A percentile compares a stretch with the other conserved stretches of the same genome.
Conservation (phyloP, 2,113 vertebrate species). For the Ptilonorhynchus violaceus region DNA sequence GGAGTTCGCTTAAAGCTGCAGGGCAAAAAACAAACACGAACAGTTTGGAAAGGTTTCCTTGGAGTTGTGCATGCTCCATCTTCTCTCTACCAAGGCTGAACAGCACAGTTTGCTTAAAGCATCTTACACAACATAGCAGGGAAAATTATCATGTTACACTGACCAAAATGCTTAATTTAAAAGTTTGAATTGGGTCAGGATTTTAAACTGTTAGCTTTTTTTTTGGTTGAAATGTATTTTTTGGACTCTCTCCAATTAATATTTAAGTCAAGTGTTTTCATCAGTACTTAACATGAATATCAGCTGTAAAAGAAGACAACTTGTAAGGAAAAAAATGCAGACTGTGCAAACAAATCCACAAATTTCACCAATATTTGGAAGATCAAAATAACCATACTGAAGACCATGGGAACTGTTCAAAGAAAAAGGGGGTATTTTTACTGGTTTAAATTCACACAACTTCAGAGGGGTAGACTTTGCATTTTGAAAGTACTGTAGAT, state of each 20-base stretch:
- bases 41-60: not conserved
- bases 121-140: not conserved
- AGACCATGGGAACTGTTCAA: not conserved
- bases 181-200: not conserved
- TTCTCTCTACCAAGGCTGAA: not conserved
- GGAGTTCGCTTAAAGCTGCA: not conserved
- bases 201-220: not conserved
- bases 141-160: not conserved
- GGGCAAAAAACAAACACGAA: not conserved
- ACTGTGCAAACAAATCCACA: not conserved
- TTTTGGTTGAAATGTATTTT: not conserved
- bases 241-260: not conserved
- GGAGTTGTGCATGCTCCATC: rapidly evolving
- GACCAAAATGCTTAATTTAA: not conserved
- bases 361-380: not conserved
- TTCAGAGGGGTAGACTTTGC: not conserved
- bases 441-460: not conserved
- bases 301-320: not conserved
- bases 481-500: not conserved
- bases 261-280: not conserved
- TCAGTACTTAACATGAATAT: not conserved
- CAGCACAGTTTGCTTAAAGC: not conserved
- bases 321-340: not conserved
- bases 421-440: not conserved
- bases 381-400: not conserved